These are phyloP conservation scores for Larimichthys crocea DNA, from an alignment of 2,113 vertebrate species.

Conservation along the genomic window DNA sequence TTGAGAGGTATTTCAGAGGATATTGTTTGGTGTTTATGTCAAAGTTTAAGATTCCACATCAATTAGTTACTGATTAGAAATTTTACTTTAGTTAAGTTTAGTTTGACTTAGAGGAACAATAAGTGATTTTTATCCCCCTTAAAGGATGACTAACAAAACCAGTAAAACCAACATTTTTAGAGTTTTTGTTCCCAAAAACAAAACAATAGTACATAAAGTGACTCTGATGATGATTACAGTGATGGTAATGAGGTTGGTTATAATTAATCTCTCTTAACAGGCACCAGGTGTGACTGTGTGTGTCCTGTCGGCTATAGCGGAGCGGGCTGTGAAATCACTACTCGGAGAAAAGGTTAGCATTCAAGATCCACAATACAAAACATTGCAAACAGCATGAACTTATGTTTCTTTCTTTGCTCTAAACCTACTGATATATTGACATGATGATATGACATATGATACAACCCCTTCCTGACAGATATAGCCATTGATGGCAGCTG, in stretches of 20 bases:
- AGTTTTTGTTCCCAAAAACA: neutral
- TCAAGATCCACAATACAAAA: neutral
- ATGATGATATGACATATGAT: neutral
- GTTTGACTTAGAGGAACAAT: neutral
- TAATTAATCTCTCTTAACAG: slow-evolving; percentile 75
- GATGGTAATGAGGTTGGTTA: neutral
- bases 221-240: neutral
- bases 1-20: slow-evolving; percentile 84
- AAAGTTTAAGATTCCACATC: too few relatives aligned
- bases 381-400: neutral
- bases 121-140: neutral
- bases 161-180: neutral
- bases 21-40: neutral
- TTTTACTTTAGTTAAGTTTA: neutral
- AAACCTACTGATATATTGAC: neutral
- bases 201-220: neutral
- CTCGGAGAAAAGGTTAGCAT: slow-evolving; percentile 78
- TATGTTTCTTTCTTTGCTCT: neutral
- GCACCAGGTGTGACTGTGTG: slow-evolving; percentile 88
- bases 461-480: slow-evolving; percentile 71
- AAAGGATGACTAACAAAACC: neutral
- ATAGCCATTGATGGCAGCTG: slow-evolving; percentile 86
- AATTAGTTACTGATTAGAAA: neutral
- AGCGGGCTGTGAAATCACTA: slow-evolving; percentile 87
- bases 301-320: slow-evolving; percentile 89